Conservation (phyloP, 2,797 vertebrate genomes). For the Taenioides sp. region DNA sequence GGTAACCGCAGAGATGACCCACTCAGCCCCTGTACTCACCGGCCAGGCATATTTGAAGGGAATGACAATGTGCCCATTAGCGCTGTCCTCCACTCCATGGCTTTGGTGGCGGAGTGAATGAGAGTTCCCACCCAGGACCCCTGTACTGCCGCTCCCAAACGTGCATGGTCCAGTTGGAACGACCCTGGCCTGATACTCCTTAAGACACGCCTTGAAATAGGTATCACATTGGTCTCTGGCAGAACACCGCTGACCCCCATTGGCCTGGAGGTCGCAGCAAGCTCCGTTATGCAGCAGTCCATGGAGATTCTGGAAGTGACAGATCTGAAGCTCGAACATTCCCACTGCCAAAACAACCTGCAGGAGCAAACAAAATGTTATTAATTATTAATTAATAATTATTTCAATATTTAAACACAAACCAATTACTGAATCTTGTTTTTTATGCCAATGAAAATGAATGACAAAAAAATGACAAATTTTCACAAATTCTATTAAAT, state of each 20-base stretch:
- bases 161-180: constrained; percentile 73
- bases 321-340: constrained; percentile 82
- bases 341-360: constrained; percentile 72
- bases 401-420: background rate
- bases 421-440: background rate
- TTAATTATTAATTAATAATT: constrained; percentile 3
- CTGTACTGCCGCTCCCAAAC: constrained; percentile 74
- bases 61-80: constrained; percentile 75
- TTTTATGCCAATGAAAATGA: no score
- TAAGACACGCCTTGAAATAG: constrained; percentile 81
- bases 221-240: constrained; percentile 77
- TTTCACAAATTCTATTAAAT: background rate
- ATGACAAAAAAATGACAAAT: background rate
- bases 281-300: constrained; percentile 74
- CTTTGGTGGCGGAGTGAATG: constrained; percentile 65
- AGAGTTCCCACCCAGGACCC: constrained; percentile 79
- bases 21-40: constrained; percentile 73
- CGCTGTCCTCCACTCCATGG: constrained; percentile 59
- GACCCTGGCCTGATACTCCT: constrained; percentile 83
- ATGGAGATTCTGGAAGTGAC: constrained; percentile 73
- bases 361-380: constrained; percentile 21
- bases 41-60: constrained; percentile 85
- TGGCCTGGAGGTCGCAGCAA: constrained; percentile 77
- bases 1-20: constrained; percentile 64
- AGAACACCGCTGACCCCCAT: constrained; percentile 69